Conservation (phyloP, 53 echinoderm and acorn worm genomes). For the Hippasteria phrygiana region DNA sequence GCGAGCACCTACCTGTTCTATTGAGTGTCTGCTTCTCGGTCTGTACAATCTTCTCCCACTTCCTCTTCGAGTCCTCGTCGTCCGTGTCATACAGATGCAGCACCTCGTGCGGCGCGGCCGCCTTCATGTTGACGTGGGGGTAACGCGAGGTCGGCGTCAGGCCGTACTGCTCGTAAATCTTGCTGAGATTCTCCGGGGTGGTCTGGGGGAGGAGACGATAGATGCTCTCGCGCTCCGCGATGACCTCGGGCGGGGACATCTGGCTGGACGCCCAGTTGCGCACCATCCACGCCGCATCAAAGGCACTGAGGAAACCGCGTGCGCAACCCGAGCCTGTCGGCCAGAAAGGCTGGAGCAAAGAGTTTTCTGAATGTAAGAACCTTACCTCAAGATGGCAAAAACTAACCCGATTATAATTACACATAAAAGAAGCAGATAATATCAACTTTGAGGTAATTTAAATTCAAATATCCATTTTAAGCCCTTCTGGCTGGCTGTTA, state of each 20-base stretch:
- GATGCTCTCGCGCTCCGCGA: slow-evolving; percentile 92
- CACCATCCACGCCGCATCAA: slow-evolving; percentile 96
- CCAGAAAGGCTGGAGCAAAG: slow-evolving; percentile 90
- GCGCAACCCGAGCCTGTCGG: slow-evolving; percentile 99
- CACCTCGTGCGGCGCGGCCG: slow-evolving; percentile 78
- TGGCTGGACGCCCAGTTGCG: slow-evolving; percentile 84
- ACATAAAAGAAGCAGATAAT: too few species aligned
- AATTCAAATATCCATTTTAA: too few species aligned
- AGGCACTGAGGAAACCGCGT: slow-evolving; percentile 88
- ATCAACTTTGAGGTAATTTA: too few species aligned
- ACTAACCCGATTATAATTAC: too few species aligned
- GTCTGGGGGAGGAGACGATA: slow-evolving; percentile 96
- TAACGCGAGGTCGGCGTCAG: slow-evolving; percentile 80
- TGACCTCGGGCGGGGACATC: slow-evolving; percentile 79
- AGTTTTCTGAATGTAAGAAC: not conserved
- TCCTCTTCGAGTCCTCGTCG: slow-evolving; percentile 82
- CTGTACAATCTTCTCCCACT: slow-evolving; percentile 78
- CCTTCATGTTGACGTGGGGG: slow-evolving; percentile 79
- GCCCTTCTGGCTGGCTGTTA: too few species aligned
- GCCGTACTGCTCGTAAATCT: slow-evolving; percentile 81
- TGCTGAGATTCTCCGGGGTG: slow-evolving; percentile 94
- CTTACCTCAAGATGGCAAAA: too few species aligned
- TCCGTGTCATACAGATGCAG: slow-evolving; percentile 90
- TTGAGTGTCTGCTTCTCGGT: slow-evolving; percentile 67
- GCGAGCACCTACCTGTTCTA: slow-evolving; percentile 65